Conservation (phyloP, 2,113 vertebrate species). For the Ophiodon elongatus region DNA sequence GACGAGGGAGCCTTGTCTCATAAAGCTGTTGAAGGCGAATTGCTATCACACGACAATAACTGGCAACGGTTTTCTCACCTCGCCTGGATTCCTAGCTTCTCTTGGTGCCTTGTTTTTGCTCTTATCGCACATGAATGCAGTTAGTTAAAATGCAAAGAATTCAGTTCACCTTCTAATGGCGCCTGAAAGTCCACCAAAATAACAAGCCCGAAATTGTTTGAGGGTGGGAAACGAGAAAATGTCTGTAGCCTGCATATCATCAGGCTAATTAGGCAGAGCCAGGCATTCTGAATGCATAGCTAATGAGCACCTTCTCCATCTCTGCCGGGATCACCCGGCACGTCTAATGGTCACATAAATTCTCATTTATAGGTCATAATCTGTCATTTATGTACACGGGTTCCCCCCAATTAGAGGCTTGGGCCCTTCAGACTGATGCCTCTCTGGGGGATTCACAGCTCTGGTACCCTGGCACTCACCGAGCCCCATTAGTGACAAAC, state of each 20-base stretch:
- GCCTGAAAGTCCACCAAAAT: constrained; percentile 41
- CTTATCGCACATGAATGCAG: constrained; percentile 18
- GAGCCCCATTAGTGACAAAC: constrained; percentile 80
- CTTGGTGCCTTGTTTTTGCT: constrained; percentile 1
- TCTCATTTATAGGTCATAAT: constrained; percentile 89
- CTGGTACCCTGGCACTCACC: constrained; percentile 68
- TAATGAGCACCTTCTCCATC: constrained; percentile 82
- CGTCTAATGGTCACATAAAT: constrained; percentile 88
- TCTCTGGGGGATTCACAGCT: constrained; percentile 83
- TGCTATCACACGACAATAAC: constrained; percentile 37
- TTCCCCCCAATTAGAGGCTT: constrained; percentile 82
- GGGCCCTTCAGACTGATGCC: constrained; percentile 73
- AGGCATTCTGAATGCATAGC: constrained; percentile 74
- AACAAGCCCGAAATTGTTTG: constrained; percentile 50
- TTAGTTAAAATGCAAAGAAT: constrained; percentile 31
- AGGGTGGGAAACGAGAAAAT: constrained; percentile 52
- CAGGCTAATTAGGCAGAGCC: constrained; percentile 78
- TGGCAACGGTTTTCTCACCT: constrained; percentile 4
- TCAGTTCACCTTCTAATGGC: constrained; percentile 38
- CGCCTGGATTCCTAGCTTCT: background rate
- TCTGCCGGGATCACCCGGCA: constrained; percentile 80
- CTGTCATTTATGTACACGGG: constrained; percentile 84
- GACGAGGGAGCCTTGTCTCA: constrained; percentile 45
- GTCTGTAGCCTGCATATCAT: constrained; percentile 73
- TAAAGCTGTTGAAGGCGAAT: constrained; percentile 46